These are phyloP conservation scores for Myotis pilosus DNA, from an alignment of 2,797 vertebrate genomes.

Conservation along the genomic window DNA sequence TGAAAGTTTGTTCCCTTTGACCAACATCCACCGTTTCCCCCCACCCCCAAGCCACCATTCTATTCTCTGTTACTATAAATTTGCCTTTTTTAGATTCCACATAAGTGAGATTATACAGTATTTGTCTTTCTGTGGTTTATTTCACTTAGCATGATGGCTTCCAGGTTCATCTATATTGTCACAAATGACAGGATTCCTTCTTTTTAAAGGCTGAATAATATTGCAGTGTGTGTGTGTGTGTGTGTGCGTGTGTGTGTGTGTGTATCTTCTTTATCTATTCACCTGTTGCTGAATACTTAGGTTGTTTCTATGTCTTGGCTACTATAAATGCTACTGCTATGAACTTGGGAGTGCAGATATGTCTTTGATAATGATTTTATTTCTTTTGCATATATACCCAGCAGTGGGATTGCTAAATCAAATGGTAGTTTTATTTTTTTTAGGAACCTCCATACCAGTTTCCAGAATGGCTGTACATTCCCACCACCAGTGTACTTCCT, in stretches of 20 bases:
- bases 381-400: neutral
- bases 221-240: too few species aligned
- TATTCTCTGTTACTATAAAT: neutral
- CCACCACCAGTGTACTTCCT: neutral
- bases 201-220: neutral
- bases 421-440: neutral
- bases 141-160: neutral
- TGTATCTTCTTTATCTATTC: neutral
- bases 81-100: neutral
- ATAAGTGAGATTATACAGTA: neutral
- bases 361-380: neutral
- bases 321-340: neutral
- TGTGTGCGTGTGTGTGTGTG: neutral
- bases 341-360: neutral
- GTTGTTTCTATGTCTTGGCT: neutral
- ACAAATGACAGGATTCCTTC: neutral
- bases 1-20: neutral
- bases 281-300: neutral
- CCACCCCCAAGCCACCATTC: neutral
- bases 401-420: neutral
- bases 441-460: neutral
- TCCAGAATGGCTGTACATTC: neutral
- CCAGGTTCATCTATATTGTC: neutral
- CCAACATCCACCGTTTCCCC: neutral
- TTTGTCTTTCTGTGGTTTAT: conserved; percentile 6